Percentiles rank a stretch among this genome's conserved stretches.
phyloP scores from a whole-genome alignment of 2,113 vertebrate species.

The Prinia subflava region DNA sequence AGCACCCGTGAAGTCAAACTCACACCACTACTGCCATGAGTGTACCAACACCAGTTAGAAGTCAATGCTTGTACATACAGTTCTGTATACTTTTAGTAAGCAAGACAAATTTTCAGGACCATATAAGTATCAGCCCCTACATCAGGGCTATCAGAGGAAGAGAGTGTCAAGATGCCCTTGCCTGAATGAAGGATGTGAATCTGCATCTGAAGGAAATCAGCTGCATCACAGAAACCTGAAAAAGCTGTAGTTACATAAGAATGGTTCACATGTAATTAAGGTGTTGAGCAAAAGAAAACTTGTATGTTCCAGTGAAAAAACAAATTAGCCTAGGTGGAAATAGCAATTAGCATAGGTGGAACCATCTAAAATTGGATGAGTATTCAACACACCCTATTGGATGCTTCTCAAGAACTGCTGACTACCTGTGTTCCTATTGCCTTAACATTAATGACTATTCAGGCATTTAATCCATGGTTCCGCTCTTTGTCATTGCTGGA shows the following conservation, averaged over 20 bases:
- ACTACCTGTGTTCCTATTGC: fast-evolving
- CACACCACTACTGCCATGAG: not conserved
- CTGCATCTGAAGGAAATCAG: not conserved
- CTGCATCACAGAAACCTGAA: not conserved
- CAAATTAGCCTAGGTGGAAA: not conserved
- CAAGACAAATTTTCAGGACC: not conserved
- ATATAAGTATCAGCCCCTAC: fast-evolving
- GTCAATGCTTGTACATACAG: fast-evolving
- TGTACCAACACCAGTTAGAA: not conserved
- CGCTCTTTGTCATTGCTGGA: not conserved
- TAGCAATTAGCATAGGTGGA: not conserved
- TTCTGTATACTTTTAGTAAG: not conserved
- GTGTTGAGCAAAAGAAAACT: not conserved
- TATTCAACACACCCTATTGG: not conserved
- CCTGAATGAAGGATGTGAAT: not conserved
- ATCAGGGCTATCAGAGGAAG: not conserved
- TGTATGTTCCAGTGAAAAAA: not conserved
- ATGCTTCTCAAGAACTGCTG: not conserved
- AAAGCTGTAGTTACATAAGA: not conserved
- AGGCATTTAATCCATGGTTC: not conserved
- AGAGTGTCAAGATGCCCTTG: too few species aligned
- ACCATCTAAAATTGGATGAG: not conserved
- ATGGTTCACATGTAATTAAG: not conserved
- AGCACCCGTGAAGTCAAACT: not conserved
- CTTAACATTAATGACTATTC: fast-evolving